Evolutionary conservation across 2,888 invertebrate species (phyloP), one percentile per base, ranked within the genome.

Genomic region (Agriopis leucophaearia): DNA sequence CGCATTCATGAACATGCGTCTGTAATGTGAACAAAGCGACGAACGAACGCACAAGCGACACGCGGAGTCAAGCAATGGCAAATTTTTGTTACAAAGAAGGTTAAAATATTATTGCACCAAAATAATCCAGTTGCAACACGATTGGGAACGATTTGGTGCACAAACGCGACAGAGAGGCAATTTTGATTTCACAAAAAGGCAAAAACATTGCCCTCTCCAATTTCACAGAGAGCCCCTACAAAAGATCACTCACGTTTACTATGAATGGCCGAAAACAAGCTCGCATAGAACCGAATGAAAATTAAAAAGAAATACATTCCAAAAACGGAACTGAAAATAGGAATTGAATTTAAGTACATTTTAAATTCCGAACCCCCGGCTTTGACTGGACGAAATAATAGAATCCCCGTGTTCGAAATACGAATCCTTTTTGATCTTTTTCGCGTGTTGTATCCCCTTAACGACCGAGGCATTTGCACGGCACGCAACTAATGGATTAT

Each of bases 271-370:
- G 87, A 90, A 90, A 89, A 91, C 90, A 89, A 88, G 84, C 88
- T 80, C 81, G 83, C 72, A 85, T 85, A 85, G 86, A 84, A 86
- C 85, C 88, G 88, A 89, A 90, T 90, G 84, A 83, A 88, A 91
- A 92, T 90, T 89, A 88, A 91, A 90, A 92, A 89, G 87, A 87
- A 89, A 89, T 89, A 85, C 88, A 87, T 86, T 85, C 81, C 79
- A 81, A 82, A 87, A 85, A 87, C 89, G 88, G 85, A 74, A 72
- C 86, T 86, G 89, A 91, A 91, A 90, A 89, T 84, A 86, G 84
- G 90, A 91, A 93, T 93, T 90, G 91, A 90, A 92, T 93, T 92
- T 91, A 91, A 94, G 93, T 89, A 91, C 90, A 90, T 92, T 92
- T 91, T 88, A 91, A 92, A 90, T 89, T 90, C 81, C 85, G 85